Evolutionary conservation across 2,888 invertebrate species (phyloP).

Genomic region (Euplagia quadripunctaria): DNA sequence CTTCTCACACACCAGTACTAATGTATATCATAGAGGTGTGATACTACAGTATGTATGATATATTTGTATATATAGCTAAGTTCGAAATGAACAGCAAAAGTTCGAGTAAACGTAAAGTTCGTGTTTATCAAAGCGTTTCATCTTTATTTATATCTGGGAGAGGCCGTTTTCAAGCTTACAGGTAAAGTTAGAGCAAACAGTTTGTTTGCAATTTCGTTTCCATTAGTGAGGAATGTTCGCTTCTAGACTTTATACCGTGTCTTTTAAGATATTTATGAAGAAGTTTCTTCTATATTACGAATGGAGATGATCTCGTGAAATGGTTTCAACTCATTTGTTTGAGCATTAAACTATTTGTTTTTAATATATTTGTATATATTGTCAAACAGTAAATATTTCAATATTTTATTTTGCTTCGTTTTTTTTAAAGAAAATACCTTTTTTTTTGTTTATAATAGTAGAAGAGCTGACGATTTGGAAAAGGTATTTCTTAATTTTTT

Average conservation of each 20-base stretch:
- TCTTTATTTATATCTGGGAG: slow-evolving; percentile 23
- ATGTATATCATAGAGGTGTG: no score
- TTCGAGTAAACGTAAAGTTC: background rate
- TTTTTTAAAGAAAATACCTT: no score
- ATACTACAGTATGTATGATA: no score
- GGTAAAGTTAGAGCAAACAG: slow-evolving; percentile 32
- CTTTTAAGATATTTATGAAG: background rate
- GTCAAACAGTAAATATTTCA: no score
- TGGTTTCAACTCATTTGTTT: background rate
- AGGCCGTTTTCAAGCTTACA: slow-evolving; percentile 27
- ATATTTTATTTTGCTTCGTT: no score
- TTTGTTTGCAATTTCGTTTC: slow-evolving; percentile 34
- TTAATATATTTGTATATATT: background rate
- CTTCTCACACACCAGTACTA: no score
- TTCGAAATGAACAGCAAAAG: background rate
- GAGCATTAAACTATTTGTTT: background rate
- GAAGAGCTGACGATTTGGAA: no score
- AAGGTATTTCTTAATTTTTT: no score
- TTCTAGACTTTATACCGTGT: background rate
- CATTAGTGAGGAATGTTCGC: slow-evolving; percentile 19
- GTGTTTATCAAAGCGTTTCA: background rate
- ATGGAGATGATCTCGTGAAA: background rate
- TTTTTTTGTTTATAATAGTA: no score
- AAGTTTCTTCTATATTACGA: background rate
- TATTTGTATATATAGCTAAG: no score